A percentile compares a stretch with the other conserved stretches of the same genome.
Evolutionary conservation across 2,888 invertebrate genomes (phyloP).

Genomic region (Aleiodes testaceus): DNA sequence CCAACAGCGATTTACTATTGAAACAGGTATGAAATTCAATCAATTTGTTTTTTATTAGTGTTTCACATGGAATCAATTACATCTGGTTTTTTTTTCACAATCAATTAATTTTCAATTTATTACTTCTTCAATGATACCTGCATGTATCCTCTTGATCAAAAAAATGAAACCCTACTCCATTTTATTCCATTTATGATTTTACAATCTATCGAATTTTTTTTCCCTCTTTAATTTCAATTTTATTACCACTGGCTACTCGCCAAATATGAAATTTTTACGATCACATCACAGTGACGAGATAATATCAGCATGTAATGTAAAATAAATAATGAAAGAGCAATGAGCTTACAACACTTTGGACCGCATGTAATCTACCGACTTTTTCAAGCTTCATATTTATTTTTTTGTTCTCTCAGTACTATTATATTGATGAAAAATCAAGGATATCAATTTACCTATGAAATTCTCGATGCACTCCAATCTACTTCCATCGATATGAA

Average conservation of each 20-base stretch:
- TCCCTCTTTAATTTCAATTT: background rate
- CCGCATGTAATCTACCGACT: conserved; percentile 72
- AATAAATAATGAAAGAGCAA: conserved; percentile 1
- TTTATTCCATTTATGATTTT: background rate
- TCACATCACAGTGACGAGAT: background rate
- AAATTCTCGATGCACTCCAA: too few relatives aligned
- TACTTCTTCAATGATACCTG: background rate
- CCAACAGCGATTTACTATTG: conserved; percentile 91
- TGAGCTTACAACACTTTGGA: conserved; percentile 63
- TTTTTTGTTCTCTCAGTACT: background rate
- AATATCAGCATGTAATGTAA: conserved; percentile 1
- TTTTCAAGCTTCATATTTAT: conserved; percentile 56
- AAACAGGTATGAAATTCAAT: conserved; percentile 83
- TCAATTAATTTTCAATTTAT: background rate
- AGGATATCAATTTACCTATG: too few relatives aligned
- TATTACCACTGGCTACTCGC: conserved; percentile 26
- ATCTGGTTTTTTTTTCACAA: background rate
- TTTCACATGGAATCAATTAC: background rate
- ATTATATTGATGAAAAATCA: too few relatives aligned
- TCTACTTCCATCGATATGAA: background rate
- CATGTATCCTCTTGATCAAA: too few relatives aligned
- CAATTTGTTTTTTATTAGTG: background rate
- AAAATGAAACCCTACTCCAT: too few relatives aligned
- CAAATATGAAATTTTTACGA: conserved; percentile 20
- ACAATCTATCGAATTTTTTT: background rate